Base-by-base conservation (phyloP, 2,797 vertebrate species). In the Lerista edwardsae region DNA sequence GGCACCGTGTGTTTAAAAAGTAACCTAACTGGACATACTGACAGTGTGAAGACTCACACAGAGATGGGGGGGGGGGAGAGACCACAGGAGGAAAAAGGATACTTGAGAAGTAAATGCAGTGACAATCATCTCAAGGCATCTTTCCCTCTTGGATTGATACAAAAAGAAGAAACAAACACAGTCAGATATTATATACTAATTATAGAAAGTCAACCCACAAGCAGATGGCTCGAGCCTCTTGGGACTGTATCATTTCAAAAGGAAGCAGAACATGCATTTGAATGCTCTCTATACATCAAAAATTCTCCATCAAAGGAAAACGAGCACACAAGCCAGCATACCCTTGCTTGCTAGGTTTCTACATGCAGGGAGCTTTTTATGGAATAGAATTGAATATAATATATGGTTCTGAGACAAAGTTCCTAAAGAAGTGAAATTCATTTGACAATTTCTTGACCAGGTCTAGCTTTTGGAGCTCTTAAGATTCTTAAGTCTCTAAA, bases 41-140 rank as follows among this genome's bases (percentile, higher is more conserved):
- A n/a, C 73, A 86, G 29, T 78, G 0, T 19, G 64, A 67, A 29
- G 73, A 15, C 84, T 86, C 68, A 79, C 14, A 34, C 75, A 47
- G 73, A 25, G 36, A 68, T 39, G 81, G 85, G 79, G 55, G 89
- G n/a, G n/a, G n/a, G n/a, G n/a, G n/a, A n/a, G n/a, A n/a, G 88
- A 84, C 61, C 89, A 75, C 59, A 75, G 59, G 75, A 76, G 51
- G 34, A 77, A 39, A 76, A 85, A 83, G 34, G 15, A 25, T 85
- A 79, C 36, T 82, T 77, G 31, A 31, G 61, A 27, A 6, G 14
- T 89, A 25, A 61, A 39, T 39, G 6, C 59, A 85, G 62, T 19
- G 2, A 84, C 5, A 34, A 8, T 75, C 7, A 51, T 71, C 44
- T 69, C n/a, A 75, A 83, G 59, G 25, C 36, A 23, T 17, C 68